Conservation (phyloP, 2,113 vertebrate genomes). For the Oreochromis tanganicae region DNA sequence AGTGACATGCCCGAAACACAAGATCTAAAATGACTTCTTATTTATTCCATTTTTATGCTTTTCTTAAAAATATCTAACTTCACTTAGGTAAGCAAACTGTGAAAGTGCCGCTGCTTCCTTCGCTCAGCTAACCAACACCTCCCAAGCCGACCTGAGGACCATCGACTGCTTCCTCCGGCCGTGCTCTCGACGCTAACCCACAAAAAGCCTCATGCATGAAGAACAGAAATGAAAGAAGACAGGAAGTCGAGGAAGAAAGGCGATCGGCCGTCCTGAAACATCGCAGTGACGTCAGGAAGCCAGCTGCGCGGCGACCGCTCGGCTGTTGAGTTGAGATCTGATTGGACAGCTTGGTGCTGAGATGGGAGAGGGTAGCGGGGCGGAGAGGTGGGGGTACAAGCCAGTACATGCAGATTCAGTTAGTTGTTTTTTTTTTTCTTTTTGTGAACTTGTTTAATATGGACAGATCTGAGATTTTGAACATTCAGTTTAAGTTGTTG, state of each 20-base stretch:
- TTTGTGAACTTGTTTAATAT: conserved; percentile 60
- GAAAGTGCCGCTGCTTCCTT: conserved; percentile 50
- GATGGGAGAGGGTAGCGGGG: conserved; percentile 73
- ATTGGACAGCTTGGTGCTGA: conserved; percentile 79
- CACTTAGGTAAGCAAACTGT: conserved; percentile 69
- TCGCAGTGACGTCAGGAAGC: conserved; percentile 74
- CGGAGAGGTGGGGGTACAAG: conserved; percentile 84
- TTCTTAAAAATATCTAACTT: conserved; percentile 72
- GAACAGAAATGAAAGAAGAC: conserved; percentile 49
- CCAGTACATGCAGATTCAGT: conserved; percentile 88
- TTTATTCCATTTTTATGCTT: conserved; percentile 51
- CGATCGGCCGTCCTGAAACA: conserved; percentile 80
- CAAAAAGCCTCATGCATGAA: conserved; percentile 96
- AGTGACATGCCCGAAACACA: conserved; percentile 69
- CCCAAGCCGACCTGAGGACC: conserved; percentile 29
- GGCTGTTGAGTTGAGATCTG: conserved; percentile 81
- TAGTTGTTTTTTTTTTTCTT: conserved; percentile 42
- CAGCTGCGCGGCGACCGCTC: conserved; percentile 59
- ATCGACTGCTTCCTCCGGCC: conserved; percentile 56
- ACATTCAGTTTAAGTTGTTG: conserved; percentile 94
- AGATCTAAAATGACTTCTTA: conserved; percentile 63
- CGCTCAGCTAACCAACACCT: not conserved
- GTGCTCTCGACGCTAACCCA: conserved; percentile 76
- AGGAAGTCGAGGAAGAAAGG: conserved; percentile 47
- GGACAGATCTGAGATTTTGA: conserved; percentile 72